A percentile compares a stretch with the other conserved stretches of the same genome.
phyloP scores from a whole-genome alignment of 2,888 invertebrate species.

The Trichopoda pennipes region DNA sequence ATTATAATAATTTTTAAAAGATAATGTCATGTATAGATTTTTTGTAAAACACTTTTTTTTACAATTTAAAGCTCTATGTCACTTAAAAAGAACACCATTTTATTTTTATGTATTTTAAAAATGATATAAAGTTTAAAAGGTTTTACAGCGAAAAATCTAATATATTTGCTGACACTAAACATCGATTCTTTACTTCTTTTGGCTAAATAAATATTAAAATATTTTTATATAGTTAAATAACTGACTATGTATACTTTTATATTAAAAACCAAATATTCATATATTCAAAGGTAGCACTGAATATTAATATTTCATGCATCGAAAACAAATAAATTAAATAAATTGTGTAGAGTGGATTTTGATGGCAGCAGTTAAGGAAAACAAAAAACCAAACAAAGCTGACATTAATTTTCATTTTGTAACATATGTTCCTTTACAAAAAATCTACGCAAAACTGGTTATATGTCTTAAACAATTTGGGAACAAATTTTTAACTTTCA shows the following conservation, averaged over 20 bases:
- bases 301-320: not conserved
- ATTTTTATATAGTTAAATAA: too few relatives aligned
- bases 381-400: too few relatives aligned
- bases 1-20: too few relatives aligned
- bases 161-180: constrained; percentile 50
- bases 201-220: not conserved
- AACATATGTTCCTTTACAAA: too few relatives aligned
- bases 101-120: constrained; percentile 42
- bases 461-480: too few relatives aligned
- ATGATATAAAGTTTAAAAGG: constrained; percentile 62
- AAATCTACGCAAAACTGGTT: too few relatives aligned
- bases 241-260: not conserved
- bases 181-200: constrained; percentile 6
- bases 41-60: too few relatives aligned
- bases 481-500: too few relatives aligned
- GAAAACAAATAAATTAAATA: not conserved
- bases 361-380: not conserved
- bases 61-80: too few relatives aligned
- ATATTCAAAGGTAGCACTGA: not conserved
- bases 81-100: too few relatives aligned
- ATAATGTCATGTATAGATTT: too few relatives aligned
- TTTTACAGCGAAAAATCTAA: constrained; percentile 43
- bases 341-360: not conserved
- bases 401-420: too few relatives aligned
- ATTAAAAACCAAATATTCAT: not conserved